Conservation (phyloP, 1,140 invertebrate genomes). For the Armadillidium nasatum region DNA sequence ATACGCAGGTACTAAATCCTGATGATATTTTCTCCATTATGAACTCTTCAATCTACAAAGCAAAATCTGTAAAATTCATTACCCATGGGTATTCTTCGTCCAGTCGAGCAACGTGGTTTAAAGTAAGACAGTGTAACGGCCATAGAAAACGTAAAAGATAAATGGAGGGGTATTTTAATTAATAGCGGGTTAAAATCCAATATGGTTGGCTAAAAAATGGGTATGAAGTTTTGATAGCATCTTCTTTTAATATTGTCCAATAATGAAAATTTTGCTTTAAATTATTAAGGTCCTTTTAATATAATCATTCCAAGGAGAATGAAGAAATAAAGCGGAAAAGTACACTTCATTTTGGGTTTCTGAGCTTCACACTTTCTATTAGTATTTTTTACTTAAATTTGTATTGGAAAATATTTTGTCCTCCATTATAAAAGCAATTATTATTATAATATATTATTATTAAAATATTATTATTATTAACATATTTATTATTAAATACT, state of each 20-base stretch:
- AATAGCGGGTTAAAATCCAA: neutral
- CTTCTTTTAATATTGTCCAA: neutral
- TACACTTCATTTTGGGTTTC: too few relatives aligned
- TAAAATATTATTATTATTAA: too few relatives aligned
- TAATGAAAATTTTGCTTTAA: too few relatives aligned
- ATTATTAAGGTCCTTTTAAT: too few relatives aligned
- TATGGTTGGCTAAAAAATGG: neutral
- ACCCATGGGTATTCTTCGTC: neutral
- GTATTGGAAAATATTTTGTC: too few relatives aligned
- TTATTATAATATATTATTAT: too few relatives aligned
- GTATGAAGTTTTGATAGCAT: neutral
- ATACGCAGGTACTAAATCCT: neutral
- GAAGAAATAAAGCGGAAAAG: too few relatives aligned
- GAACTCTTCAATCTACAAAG: neutral
- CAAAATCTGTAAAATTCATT: neutral
- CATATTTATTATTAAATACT: too few relatives aligned
- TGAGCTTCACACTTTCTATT: too few relatives aligned
- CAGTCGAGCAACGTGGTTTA: constrained; percentile 9
- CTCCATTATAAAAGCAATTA: too few relatives aligned
- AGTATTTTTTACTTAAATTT: too few relatives aligned
- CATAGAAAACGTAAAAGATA: neutral
- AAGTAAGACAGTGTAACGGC: neutral
- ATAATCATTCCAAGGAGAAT: too few relatives aligned
- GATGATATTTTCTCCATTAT: neutral
- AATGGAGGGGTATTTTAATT: neutral